A percentile compares a stretch with the other conserved stretches of the same genome.
These are phyloP conservation scores for Oceanites oceanicus DNA, from an alignment of 2,113 vertebrate species.

Conservation along the genomic window DNA sequence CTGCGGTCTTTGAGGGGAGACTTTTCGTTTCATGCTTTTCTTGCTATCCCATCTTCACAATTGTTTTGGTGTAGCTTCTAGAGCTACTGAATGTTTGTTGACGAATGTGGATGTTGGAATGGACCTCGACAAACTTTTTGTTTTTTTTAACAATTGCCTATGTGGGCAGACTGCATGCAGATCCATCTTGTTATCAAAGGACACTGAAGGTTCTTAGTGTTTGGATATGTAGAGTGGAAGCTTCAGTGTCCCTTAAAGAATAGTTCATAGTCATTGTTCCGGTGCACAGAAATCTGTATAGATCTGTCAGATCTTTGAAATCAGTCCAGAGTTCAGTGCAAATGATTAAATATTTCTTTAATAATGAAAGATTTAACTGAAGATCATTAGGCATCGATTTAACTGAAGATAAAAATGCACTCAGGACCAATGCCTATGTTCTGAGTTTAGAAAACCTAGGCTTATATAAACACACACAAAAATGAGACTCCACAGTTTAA, in stretches of 20 bases:
- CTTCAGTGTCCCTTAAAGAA: neutral
- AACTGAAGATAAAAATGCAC: neutral
- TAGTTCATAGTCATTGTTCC: neutral
- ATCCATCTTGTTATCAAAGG: neutral
- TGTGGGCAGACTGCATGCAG: neutral
- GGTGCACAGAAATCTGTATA: neutral
- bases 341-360: neutral
- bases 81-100: neutral
- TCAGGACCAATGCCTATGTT: neutral
- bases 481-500: neutral
- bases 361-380: neutral
- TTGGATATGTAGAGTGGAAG: neutral
- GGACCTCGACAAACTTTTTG: neutral
- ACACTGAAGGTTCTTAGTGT: neutral
- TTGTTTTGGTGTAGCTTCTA: neutral
- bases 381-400: neutral
- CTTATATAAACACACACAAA: fast-evolving
- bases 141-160: neutral
- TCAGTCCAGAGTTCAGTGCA: neutral
- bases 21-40: neutral
- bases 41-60: neutral
- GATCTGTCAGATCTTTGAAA: neutral
- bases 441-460: neutral
- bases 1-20: neutral
- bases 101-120: neutral